Evolutionary conservation across 2,113 vertebrate species (phyloP).

Genomic region (Rhombomys opimus): DNA sequence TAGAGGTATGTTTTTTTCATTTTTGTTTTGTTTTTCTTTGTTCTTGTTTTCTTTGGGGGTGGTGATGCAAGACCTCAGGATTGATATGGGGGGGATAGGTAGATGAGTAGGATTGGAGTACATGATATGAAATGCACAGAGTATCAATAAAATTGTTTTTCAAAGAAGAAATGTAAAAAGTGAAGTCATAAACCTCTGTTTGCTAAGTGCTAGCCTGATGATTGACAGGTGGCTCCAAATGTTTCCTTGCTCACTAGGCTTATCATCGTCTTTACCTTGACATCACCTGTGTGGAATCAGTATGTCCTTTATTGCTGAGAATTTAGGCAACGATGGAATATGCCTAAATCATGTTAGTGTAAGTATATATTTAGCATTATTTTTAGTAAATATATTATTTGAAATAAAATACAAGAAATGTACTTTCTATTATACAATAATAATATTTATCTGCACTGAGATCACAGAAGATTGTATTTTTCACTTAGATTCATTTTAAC

Average conservation of each 20-base stretch:
- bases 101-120: neutral
- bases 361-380: neutral
- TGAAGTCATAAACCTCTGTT: neutral
- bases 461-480: neutral
- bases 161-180: slow-evolving; percentile 10
- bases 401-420: neutral
- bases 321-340: slow-evolving; percentile 17
- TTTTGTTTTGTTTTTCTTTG: neutral
- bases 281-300: neutral
- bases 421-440: neutral
- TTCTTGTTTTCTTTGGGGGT: neutral
- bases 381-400: slow-evolving; percentile 10
- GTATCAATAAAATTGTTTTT: neutral
- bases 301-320: neutral
- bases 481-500: neutral
- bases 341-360: neutral
- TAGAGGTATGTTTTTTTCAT: neutral
- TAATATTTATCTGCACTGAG: neutral
- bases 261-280: neutral
- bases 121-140: neutral
- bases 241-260: neutral
- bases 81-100: neutral
- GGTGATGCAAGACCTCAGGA: neutral
- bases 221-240: neutral
- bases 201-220: neutral